phyloP scores from a whole-genome alignment of 64 coral and sea anemone species.

The Cladopsammia gracilis region DNA sequence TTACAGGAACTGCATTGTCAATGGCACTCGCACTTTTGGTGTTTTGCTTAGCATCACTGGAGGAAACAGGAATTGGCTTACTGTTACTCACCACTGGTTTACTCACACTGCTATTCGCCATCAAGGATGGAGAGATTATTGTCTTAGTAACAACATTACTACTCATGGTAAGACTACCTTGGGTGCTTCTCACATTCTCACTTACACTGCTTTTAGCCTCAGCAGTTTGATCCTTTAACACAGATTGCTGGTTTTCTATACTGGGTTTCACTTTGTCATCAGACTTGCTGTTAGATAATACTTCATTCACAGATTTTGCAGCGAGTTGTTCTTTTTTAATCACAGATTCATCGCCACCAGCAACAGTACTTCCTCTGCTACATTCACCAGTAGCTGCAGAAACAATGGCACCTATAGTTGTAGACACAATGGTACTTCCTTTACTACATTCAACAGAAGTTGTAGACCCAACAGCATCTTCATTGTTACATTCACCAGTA shows the following conservation, averaged over 20 bases:
- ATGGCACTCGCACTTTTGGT: neutral
- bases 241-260: neutral
- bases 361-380: neutral
- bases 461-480: too few relatives aligned
- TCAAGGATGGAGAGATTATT: neutral
- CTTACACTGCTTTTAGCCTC: neutral
- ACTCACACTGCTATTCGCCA: neutral
- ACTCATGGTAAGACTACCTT: neutral
- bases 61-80: neutral
- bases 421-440: too few relatives aligned
- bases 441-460: too few relatives aligned
- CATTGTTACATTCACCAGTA: too few relatives aligned
- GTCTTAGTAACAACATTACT: neutral
- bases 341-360: neutral
- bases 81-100: neutral
- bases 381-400: neutral
- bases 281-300: neutral
- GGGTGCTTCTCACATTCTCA: neutral
- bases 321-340: neutral
- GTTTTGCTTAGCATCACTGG: neutral
- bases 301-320: neutral
- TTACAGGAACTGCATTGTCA: neutral
- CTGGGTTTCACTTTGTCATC: neutral
- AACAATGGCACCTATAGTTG: too few relatives aligned
- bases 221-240: neutral